Percentiles rank a stretch among this genome's conserved stretches.
Evolutionary conservation across 2,797 vertebrate species (phyloP).

Genomic region (Meda fulgida): DNA sequence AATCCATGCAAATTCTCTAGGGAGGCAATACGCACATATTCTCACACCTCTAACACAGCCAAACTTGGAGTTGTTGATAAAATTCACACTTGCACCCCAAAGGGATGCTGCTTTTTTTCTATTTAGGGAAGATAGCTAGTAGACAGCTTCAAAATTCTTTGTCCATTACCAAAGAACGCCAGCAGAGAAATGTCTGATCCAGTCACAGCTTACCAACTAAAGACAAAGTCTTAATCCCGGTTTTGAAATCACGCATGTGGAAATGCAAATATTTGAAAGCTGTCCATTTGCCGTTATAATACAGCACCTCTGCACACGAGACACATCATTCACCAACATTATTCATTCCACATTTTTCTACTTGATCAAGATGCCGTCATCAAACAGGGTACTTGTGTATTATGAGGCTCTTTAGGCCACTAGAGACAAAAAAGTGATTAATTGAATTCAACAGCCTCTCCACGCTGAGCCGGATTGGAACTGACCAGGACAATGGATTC

Average conservation of each 20-base stretch:
- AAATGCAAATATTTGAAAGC: slow-evolving; percentile 6
- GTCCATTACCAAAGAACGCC: neutral
- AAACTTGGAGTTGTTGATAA: slow-evolving; percentile 24
- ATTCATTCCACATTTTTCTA: slow-evolving; percentile 34
- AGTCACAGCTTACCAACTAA: slow-evolving; percentile 22
- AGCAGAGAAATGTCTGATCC: neutral
- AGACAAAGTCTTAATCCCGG: slow-evolving; percentile 23
- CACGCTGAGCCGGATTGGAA: slow-evolving; percentile 51
- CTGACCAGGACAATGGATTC: slow-evolving; percentile 54
- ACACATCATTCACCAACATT: neutral
- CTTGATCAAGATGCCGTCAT: slow-evolving; percentile 20
- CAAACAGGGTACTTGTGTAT: slow-evolving; percentile 35
- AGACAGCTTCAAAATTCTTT: neutral
- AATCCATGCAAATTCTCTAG: slow-evolving; percentile 13
- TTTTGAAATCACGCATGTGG: neutral
- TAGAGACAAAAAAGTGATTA: slow-evolving; percentile 52
- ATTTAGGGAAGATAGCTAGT: slow-evolving; percentile 2
- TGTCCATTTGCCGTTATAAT: slow-evolving; percentile 35
- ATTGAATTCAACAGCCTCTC: slow-evolving; percentile 52
- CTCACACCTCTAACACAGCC: slow-evolving; percentile 26
- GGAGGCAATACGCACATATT: neutral
- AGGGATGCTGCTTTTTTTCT: neutral
- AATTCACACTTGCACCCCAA: slow-evolving; percentile 41
- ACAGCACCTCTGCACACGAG: slow-evolving; percentile 35
- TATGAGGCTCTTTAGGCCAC: slow-evolving; percentile 35